These are phyloP conservation scores for Amazonetta brasiliensis DNA, from an alignment of 2,797 vertebrate species.

Conservation along the genomic window DNA sequence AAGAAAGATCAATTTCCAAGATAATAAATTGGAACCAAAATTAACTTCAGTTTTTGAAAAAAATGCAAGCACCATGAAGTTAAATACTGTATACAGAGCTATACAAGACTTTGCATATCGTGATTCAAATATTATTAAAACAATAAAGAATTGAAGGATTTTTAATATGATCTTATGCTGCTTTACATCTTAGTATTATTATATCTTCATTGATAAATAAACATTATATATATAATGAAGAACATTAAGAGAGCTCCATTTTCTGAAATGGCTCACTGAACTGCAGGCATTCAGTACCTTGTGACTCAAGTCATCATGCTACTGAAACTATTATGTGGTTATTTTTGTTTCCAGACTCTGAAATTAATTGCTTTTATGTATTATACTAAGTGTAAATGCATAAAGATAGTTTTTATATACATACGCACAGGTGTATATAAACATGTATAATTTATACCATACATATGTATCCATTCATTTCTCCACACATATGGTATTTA, in stretches of 20 bases:
- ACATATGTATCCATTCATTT: not conserved
- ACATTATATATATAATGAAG: not conserved
- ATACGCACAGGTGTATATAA: not conserved
- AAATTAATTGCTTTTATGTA: not conserved
- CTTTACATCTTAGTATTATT: not conserved
- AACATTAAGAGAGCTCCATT: not conserved
- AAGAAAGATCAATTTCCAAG: not conserved
- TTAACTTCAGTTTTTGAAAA: not conserved
- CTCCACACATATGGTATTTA: not conserved
- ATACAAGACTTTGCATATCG: not conserved
- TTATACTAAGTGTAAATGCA: not conserved
- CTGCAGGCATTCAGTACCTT: not conserved
- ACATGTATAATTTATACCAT: accelerated
- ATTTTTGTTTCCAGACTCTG: not conserved
- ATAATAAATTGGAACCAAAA: not conserved
- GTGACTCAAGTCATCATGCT: not conserved
- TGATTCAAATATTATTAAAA: not conserved
- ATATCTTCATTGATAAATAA: not conserved
- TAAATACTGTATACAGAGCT: not conserved
- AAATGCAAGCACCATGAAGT: not conserved
- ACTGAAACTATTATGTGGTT: not conserved
- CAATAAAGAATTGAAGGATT: not conserved
- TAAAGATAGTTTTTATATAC: not conserved
- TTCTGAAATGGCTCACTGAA: not conserved
- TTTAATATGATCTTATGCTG: not conserved